Conservation (phyloP, 2,888 invertebrate species). For the Meloe dianella region DNA sequence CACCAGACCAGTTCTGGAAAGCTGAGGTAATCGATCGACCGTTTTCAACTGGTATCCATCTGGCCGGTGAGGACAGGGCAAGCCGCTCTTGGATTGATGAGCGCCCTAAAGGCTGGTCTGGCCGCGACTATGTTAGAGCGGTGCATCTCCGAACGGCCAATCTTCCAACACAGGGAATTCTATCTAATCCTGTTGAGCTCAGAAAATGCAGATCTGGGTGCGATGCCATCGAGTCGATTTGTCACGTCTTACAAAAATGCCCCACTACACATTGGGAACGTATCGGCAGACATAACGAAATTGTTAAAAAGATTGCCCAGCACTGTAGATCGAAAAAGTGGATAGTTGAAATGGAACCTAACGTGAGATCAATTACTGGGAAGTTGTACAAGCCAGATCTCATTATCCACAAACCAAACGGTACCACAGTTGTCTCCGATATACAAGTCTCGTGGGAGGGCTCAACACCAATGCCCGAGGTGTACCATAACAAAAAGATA, state of each 20-base stretch:
- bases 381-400: slow-evolving; percentile 37
- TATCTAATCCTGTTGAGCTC: slow-evolving; percentile 18
- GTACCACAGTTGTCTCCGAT: background rate
- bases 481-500: slow-evolving; percentile 25
- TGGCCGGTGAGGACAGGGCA: slow-evolving; percentile 27
- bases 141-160: slow-evolving; percentile 25
- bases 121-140: slow-evolving; percentile 38
- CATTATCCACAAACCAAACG: slow-evolving; percentile 5
- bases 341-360: slow-evolving; percentile 38
- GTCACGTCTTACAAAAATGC: slow-evolving; percentile 30
- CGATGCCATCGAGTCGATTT: background rate
- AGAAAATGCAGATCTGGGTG: slow-evolving; percentile 17
- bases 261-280: slow-evolving; percentile 26
- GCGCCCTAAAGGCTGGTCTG: slow-evolving; percentile 38
- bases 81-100: slow-evolving; percentile 22
- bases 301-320: slow-evolving; percentile 26
- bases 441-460: slow-evolving; percentile 24
- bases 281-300: slow-evolving; percentile 34
- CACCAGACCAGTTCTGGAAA: slow-evolving; percentile 19
- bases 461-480: slow-evolving; percentile 30
- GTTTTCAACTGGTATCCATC: slow-evolving; percentile 25
- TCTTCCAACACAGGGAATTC: slow-evolving; percentile 21
- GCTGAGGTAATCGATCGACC: slow-evolving; percentile 17
- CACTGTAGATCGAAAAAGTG: slow-evolving; percentile 28
- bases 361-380: slow-evolving; percentile 34